Evolutionary conservation across 2,797 vertebrate species (phyloP), one percentile per base, ranked within the genome.

Genomic region (Centropyge bicolor): DNA sequence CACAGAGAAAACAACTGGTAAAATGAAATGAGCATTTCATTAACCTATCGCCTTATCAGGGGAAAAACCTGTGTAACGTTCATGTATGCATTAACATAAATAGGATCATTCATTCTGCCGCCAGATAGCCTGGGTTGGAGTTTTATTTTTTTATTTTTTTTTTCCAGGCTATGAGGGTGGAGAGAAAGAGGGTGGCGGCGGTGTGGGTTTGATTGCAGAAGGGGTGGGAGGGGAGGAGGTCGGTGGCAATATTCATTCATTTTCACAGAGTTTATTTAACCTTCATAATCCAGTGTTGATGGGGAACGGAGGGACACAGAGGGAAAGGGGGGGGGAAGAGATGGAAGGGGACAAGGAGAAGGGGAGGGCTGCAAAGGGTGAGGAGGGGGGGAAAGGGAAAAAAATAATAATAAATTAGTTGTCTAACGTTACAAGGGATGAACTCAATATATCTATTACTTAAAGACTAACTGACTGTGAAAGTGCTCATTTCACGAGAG

Each of bases 1-100:
- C 97, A 97, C 98, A 98, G 97, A 99, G 98, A 99, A 99, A 99
- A 99, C 97, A 99, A 99, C 98, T 98, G 98, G 97, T 98, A 98
- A 98, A 99, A 99, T 98, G 97, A 98, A 99, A 99, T 98, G 98
- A 99, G 98, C 97, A 98, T 99, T 99, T 99, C 98, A 99, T 99
- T 99, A 99, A 99, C 98, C 98, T 99, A 99, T 99, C 97, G 97
- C 97, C 98, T 99, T 99, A 99, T 99, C 98, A 97, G 97, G 98
- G 97, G 97, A 96, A 98, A 94, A 99, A 99, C 97, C 97, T 98
- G 98, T 98, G 97, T 99, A 97, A 98, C 97, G 96, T 97, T 98
- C 98, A 98, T 99, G 98, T 99, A 97, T 97, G 97, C 96, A 98
- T 99, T 98, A 98, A 98, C 98, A 99, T 99, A 99, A 99, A 99